Evolutionary conservation across 2,888 invertebrate species (phyloP).

Genomic region (Hypsopygia costalis): DNA sequence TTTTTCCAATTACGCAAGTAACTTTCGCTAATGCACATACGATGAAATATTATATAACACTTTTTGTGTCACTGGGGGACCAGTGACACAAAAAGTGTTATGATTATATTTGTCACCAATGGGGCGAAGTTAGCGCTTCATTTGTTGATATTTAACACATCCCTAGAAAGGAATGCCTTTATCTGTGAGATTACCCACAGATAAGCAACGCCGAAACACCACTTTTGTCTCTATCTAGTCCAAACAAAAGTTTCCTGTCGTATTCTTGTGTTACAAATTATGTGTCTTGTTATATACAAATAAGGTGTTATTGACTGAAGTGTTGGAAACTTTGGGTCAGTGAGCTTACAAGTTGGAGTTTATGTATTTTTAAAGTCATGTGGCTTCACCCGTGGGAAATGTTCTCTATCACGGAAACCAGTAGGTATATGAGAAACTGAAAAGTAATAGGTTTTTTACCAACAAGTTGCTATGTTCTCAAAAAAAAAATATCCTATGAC

Average conservation of each 20-base stretch:
- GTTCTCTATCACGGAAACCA: too few species aligned
- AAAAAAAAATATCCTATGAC: too few species aligned
- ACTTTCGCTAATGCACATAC: too few species aligned
- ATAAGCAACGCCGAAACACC: constrained; percentile 52
- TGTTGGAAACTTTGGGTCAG: constrained; percentile 16
- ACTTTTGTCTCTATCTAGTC: constrained; percentile 72
- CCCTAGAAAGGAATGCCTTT: constrained; percentile 64
- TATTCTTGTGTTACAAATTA: constrained; percentile 27
- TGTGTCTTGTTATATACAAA: constrained; percentile 36
- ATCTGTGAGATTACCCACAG: constrained; percentile 60
- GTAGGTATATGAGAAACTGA: too few species aligned
- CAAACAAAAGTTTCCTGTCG: constrained; percentile 74
- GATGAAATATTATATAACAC: too few species aligned
- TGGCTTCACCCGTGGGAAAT: too few species aligned
- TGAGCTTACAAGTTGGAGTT: too few species aligned
- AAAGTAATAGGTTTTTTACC: too few species aligned
- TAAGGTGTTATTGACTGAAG: constrained; percentile 30
- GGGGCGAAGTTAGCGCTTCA: constrained; percentile 30
- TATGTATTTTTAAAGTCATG: too few species aligned
- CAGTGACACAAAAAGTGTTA: constrained; percentile 13
- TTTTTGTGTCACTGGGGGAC: constrained; percentile 6
- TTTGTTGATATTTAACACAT: constrained; percentile 72
- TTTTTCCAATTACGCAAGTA: too few species aligned
- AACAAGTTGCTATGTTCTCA: too few species aligned
- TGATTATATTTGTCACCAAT: constrained; percentile 10